Evolutionary conservation across 2,797 vertebrate genomes (phyloP), one percentile per base, ranked within the genome.

Genomic region (Meda fulgida): DNA sequence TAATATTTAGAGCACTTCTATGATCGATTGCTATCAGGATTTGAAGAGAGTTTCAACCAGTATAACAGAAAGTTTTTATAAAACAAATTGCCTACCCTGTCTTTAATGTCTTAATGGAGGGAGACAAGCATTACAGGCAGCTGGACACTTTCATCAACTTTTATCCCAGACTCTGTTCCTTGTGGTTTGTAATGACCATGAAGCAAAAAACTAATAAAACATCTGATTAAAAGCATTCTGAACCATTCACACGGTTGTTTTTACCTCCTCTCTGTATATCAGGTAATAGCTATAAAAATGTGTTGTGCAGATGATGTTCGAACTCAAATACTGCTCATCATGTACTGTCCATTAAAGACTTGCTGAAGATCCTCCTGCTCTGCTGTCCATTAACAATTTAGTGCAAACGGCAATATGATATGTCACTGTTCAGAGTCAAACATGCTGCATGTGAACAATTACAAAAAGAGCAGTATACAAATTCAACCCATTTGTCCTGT

Each of bases 331-430:
- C 71, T 75, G 1, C 43, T 1, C 46, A n/a, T 70, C 38, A 31
- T 9, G 10, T 31, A 70, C 13, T 36, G 29, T 8, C n/a, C 48
- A 65, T 55, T n/a, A 78, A 29, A 36, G 46, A 81, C 19, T 7
- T 23, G 58, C 36, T 65, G 83, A 66, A 72, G 76, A 73, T 58
- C 78, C 72, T 66, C 48, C 51, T 48, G 60, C 83, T 81, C 77
- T 46, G 16, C 70, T 72, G 72, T 19, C 31, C 87, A 88, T 89
- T 87, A 91, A 89, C 84, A 87, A 89, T 88, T 90, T 66, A 89
- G 86, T 73, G 58, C 84, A 71, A 66, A 81, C 36, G 23, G 87
- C 29, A 85, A 92, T 71, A 75, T 48, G 87, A 90, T 86, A 60
- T 36, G 53, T 67, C 34, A 66, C 77, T 70, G 53, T 83, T 31